phyloP scores from a whole-genome alignment of 1,140 invertebrate genomes.

The Aricia agestis region DNA sequence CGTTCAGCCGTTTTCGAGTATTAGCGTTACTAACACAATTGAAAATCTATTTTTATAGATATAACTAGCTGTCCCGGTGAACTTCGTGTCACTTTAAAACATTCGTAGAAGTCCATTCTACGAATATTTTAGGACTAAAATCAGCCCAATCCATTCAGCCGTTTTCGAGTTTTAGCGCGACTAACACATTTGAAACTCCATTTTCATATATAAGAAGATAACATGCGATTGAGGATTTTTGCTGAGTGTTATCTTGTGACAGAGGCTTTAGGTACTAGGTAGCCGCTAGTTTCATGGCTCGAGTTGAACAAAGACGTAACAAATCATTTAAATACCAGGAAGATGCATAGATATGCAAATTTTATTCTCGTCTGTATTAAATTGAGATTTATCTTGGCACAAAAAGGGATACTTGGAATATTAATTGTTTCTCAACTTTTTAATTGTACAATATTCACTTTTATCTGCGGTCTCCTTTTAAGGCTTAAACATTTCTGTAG shows the following conservation, averaged over 20 bases:
- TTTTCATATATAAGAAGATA: no score
- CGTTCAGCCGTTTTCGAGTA: no score
- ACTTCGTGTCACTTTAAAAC: no score
- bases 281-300: not conserved
- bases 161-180: no score
- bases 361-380: not conserved
- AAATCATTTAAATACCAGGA: conserved; percentile 3
- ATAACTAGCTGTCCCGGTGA: no score
- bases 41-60: no score
- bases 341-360: conserved; percentile 3
- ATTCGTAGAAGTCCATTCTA: no score
- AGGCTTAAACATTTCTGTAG: not conserved
- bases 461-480: not conserved
- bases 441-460: not conserved
- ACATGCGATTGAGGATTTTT: not conserved
- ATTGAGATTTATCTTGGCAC: not conserved
- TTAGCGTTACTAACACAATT: no score
- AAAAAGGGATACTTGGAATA: not conserved
- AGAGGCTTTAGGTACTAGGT: not conserved
- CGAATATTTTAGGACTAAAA: no score
- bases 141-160: no score
- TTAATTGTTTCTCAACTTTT: not conserved
- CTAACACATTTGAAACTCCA: no score
- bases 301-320: not conserved
- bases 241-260: not conserved